These are phyloP conservation scores for Yoshiicerus persimilis DNA, from an alignment of 1,140 invertebrate species.

Conservation along the genomic window DNA sequence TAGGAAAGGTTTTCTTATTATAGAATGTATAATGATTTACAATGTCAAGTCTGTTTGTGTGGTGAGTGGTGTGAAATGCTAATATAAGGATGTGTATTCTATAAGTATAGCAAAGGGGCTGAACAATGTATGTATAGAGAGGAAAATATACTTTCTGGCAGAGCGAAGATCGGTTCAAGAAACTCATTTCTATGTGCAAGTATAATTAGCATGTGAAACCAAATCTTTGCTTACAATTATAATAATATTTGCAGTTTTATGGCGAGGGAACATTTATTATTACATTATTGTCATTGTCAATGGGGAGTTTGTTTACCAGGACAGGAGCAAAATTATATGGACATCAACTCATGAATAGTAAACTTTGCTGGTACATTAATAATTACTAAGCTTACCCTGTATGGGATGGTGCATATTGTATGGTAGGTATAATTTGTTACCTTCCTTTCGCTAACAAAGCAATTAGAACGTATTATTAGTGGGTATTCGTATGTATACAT, in stretches of 20 bases:
- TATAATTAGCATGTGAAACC: constrained; percentile 14
- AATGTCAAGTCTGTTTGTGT: not conserved
- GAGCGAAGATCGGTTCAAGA: not conserved
- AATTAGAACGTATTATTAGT: not conserved
- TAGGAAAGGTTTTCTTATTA: not conserved
- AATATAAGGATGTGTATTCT: too few relatives aligned
- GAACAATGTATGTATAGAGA: too few relatives aligned
- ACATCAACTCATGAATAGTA: not conserved
- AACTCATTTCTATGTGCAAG: not conserved
- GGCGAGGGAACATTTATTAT: not conserved
- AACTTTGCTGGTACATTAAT: not conserved
- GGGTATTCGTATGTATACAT: not conserved
- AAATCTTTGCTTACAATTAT: not conserved
- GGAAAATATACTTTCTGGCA: not conserved
- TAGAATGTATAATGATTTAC: not conserved
- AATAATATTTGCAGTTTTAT: too few relatives aligned
- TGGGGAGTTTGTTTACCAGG: not conserved
- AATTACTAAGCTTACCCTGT: not conserved
- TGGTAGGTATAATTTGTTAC: not conserved
- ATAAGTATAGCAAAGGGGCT: too few relatives aligned
- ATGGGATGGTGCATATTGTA: not conserved
- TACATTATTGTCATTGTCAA: not conserved
- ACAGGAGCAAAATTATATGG: not conserved
- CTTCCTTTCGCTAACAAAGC: not conserved
- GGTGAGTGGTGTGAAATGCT: too few relatives aligned